These are phyloP conservation scores for Caretta caretta DNA, from an alignment of 2,113 vertebrate genomes.

Conservation along the genomic window DNA sequence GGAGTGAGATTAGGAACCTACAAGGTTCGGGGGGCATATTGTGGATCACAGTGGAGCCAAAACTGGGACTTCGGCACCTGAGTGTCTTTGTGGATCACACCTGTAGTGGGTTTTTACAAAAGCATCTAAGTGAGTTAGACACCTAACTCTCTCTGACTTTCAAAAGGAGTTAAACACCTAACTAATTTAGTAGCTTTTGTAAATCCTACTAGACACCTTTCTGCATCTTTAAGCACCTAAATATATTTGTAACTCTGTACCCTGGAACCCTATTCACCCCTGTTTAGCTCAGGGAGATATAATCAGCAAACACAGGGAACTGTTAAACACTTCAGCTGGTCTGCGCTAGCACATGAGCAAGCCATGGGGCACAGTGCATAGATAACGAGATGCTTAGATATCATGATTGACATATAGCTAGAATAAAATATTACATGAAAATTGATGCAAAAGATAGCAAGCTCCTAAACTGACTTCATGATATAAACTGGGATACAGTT, in stretches of 20 bases:
- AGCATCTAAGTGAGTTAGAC: background rate
- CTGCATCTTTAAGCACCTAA: background rate
- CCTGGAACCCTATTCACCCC: background rate
- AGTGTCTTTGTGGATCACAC: no score
- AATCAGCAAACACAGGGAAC: background rate
- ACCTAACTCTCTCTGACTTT: background rate
- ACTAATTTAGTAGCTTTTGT: background rate
- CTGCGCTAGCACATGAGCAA: background rate
- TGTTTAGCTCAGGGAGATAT: background rate
- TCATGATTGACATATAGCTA: background rate
- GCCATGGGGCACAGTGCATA: background rate
- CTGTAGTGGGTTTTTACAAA: no score
- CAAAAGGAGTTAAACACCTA: background rate
- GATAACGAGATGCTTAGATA: background rate
- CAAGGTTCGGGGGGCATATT: no score
- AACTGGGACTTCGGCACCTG: no score
- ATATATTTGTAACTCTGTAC: background rate
- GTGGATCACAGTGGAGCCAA: no score
- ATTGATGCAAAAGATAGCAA: background rate
- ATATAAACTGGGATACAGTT: background rate
- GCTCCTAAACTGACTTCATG: background rate
- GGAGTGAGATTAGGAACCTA: no score
- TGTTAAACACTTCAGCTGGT: background rate
- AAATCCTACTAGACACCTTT: background rate
- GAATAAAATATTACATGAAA: background rate